Conservation (phyloP, 2,888 invertebrate genomes). For the Tachina grossa region DNA sequence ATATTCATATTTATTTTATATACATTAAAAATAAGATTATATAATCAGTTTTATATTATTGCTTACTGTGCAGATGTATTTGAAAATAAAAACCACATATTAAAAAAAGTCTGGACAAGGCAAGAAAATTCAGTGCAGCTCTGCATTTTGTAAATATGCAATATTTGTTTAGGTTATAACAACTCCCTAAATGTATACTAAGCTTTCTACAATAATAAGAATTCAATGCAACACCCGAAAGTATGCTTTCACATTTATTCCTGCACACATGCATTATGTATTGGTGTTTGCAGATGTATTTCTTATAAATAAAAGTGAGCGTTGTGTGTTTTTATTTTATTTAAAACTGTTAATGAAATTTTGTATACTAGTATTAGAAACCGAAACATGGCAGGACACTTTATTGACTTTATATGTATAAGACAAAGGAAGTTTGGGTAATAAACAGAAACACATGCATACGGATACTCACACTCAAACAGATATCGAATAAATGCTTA, state of each 20-base stretch:
- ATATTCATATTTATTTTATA: constrained; percentile 10
- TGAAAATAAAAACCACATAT: constrained; percentile 3
- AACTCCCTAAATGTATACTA: constrained; percentile 17
- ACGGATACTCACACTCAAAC: neutral
- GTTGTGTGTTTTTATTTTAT: constrained; percentile 33
- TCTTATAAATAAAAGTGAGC: neutral
- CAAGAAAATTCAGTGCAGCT: constrained; percentile 2
- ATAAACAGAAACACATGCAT: neutral
- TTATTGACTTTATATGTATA: constrained; percentile 43
- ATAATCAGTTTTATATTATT: constrained; percentile 40
- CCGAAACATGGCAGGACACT: constrained; percentile 52
- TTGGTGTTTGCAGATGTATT: neutral
- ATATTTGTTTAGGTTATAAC: constrained; percentile 11
- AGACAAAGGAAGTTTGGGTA: constrained; percentile 3
- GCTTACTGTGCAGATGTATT: neutral
- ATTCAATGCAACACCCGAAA: constrained; percentile 15
- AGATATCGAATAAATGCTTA: neutral
- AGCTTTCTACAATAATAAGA: neutral
- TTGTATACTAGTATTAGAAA: constrained; percentile 46
- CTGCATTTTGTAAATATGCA: constrained; percentile 23
- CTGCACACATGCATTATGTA: neutral
- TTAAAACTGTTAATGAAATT: constrained; percentile 63
- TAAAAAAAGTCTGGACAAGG: neutral
- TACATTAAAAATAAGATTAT: neutral
- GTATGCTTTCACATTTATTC: constrained; percentile 21